These are phyloP conservation scores for Nibea coibor DNA, from an alignment of 2,113 vertebrate species.

Conservation along the genomic window DNA sequence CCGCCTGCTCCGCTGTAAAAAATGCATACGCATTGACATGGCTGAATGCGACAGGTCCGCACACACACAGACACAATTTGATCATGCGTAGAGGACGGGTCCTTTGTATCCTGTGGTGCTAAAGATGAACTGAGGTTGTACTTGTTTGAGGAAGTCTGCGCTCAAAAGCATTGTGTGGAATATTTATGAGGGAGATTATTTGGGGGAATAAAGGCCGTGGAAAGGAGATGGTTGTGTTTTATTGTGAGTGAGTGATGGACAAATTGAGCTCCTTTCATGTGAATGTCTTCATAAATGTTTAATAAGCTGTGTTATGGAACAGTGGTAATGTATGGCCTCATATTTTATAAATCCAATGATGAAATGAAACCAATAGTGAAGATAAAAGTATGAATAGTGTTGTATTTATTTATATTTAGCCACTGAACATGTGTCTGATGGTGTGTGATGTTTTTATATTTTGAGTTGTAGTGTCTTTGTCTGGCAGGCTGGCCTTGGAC, in stretches of 20 bases:
- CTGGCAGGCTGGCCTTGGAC: conserved; percentile 74
- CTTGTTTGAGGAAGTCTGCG: conserved; percentile 24
- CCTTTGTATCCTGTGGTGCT: conserved; percentile 8
- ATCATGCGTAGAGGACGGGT: not conserved
- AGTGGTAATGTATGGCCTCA: conserved; percentile 9
- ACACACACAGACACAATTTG: not conserved
- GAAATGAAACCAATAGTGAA: not conserved
- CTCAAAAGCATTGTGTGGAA: conserved; percentile 23
- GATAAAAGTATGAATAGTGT: not conserved
- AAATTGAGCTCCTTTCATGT: conserved; percentile 39
- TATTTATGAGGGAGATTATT: conserved; percentile 54
- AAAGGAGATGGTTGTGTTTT: conserved; percentile 29
- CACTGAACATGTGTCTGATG: not conserved
- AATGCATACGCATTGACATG: conserved; percentile 82
- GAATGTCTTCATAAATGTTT: conserved; percentile 52
- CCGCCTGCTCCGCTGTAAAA: conserved; percentile 78
- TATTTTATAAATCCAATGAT: not conserved
- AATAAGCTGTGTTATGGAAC: conserved; percentile 40
- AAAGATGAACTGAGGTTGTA: not conserved
- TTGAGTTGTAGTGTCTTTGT: not conserved
- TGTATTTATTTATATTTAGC: not conserved
- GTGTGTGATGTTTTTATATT: not conserved
- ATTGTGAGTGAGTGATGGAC: conserved; percentile 25
- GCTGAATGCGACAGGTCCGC: conserved; percentile 80
- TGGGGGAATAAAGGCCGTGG: conserved; percentile 12